Percentiles rank a stretch among this genome's conserved stretches.
Evolutionary conservation across 2,888 invertebrate genomes (phyloP).

Genomic region (Lithosia quadra): DNA sequence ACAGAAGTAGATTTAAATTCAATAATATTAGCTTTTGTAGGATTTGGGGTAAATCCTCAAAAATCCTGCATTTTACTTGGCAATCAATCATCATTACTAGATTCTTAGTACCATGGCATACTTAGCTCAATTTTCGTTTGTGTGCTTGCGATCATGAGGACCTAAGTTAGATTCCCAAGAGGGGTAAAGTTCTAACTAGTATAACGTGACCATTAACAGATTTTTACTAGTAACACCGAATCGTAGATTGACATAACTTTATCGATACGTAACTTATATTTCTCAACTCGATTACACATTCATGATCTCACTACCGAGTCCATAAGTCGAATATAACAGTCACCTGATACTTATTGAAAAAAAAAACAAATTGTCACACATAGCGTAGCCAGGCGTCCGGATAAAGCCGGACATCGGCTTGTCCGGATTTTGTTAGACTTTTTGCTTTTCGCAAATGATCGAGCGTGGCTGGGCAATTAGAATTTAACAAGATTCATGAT

Average conservation of each 20-base stretch:
- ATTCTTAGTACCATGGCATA: neutral
- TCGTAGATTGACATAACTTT: neutral
- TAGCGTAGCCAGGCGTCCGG: too few relatives aligned
- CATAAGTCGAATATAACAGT: neutral
- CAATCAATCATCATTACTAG: neutral
- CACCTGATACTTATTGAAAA: neutral
- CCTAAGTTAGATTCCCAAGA: neutral
- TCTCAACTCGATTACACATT: neutral
- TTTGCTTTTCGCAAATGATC: too few relatives aligned
- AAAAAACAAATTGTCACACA: neutral
- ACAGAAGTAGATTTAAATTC: constrained; percentile 10
- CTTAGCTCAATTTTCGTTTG: neutral
- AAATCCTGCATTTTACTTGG: neutral
- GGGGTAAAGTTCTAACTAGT: too few relatives aligned
- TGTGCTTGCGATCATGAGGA: too few relatives aligned
- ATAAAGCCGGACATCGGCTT: too few relatives aligned
- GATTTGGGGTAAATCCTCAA: neutral
- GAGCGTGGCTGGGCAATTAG: too few relatives aligned
- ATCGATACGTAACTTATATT: neutral
- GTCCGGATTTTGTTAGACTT: too few relatives aligned
- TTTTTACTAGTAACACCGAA: neutral
- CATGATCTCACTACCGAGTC: neutral
- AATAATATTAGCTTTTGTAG: neutral
- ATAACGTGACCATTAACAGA: neutral
- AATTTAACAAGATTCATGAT: too few relatives aligned